A percentile compares a stretch with the other conserved stretches of the same genome.
These are phyloP conservation scores for Rhinoraja longicauda DNA, from an alignment of 2,797 vertebrate genomes.

Conservation along the genomic window DNA sequence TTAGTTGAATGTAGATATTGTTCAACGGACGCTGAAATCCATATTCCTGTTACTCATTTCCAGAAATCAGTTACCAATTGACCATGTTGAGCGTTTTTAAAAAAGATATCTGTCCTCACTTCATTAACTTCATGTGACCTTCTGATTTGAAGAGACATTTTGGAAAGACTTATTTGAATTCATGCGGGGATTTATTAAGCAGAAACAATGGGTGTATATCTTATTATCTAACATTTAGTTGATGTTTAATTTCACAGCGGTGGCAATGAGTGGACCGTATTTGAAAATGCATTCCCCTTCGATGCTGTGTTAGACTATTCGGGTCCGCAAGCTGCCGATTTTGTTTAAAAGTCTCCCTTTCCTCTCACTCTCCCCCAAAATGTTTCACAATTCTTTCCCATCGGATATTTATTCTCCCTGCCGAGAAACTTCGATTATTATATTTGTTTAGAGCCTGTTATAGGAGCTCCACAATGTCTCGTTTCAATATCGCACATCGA, in stretches of 20 bases:
- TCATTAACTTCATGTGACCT: too few species aligned
- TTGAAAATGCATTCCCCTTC: neutral
- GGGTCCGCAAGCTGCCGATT: neutral
- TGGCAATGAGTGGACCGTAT: neutral
- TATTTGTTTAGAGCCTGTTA: neutral
- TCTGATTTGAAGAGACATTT: neutral
- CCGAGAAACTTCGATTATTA: neutral
- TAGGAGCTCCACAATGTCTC: neutral
- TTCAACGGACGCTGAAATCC: too few species aligned
- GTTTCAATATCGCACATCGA: too few species aligned
- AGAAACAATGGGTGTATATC: neutral
- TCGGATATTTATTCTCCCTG: neutral
- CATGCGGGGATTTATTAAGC: neutral
- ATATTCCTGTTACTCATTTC: neutral
- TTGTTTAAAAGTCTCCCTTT: neutral
- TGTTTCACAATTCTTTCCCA: neutral
- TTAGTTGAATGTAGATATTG: neutral
- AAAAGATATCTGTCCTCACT: too few species aligned
- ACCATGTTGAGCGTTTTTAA: too few species aligned
- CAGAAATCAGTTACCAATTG: neutral
- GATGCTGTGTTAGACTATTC: neutral
- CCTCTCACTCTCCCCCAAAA: neutral
- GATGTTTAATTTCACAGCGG: neutral
- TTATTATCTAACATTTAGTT: neutral
- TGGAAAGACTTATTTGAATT: neutral